Evolutionary conservation across 2,797 vertebrate species (phyloP), one percentile per base, ranked within the genome.

Genomic region (Melanotaenia trifasciata): DNA sequence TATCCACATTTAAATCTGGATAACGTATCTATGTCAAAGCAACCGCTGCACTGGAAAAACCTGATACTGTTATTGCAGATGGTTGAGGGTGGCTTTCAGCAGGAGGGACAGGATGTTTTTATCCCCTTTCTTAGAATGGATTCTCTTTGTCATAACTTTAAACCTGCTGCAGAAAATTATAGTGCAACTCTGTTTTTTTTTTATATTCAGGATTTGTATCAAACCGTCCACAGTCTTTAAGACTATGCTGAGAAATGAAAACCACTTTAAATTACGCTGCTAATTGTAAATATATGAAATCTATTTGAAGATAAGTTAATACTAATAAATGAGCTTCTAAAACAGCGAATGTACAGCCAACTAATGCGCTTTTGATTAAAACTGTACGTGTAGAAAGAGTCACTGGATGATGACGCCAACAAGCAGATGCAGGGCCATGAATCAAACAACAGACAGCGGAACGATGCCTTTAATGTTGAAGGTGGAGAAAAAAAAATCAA

Each of bases 11-110:
- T 90, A 86, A 89, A 91, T 89, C 72, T 81, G 90, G 84, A 89
- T 90, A 88, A 87, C 67, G 64, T 87, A 89, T 91, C 86, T 77
- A 76, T 89, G 91, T 91, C 90, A 90, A 88, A 90, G 89, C 79
- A 80, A 83, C 83, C 66, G 81, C 86, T 50, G 82, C 86, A 56
- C 83, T 90, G 90, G 87, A 90, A 91, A 87, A 90, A 90, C 79
- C 80, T 82, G 90, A 90, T 87, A 79, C 81, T 89, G 88, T 89
- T 90, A 81, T 83, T 87, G 88, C 81, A 88, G 84, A 87, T 79
- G 88, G 83, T 77, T 84, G 63, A 79, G 79, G 84, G 73, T 58
- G 3, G 79, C 84, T 84, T 81, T 83, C 77, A 85, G 80, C 80
- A 32, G 79, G 74, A 75, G 71, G 86, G 78, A 77, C 86, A 81